These are phyloP conservation scores for Drosophila paracracens DNA, from an alignment of 2,888 invertebrate species.

Conservation along the genomic window DNA sequence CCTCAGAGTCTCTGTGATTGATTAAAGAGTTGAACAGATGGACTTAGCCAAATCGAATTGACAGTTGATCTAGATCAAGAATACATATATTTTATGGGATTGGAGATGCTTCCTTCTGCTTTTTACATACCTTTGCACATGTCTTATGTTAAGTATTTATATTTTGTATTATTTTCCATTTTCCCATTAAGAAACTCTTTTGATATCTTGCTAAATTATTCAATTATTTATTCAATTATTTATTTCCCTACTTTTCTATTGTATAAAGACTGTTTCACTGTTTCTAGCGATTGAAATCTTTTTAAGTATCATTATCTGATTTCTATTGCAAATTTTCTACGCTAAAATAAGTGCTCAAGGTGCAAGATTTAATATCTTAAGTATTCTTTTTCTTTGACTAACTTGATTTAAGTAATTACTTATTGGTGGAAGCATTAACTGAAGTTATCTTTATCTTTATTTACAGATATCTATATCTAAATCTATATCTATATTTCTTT, in stretches of 20 bases:
- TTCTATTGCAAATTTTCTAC: neutral
- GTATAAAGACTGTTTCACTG: rapidly evolving
- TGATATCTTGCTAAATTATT: neutral
- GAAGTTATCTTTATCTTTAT: no score
- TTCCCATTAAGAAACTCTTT: neutral
- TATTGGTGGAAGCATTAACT: neutral
- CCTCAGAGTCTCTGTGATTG: neutral
- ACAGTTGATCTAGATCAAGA: neutral
- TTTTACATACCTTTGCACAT: neutral
- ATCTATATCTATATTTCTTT: neutral
- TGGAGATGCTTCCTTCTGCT: neutral
- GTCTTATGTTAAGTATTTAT: neutral
- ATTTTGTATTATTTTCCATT: neutral
- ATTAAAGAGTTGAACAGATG: neutral
- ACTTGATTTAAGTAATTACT: neutral
- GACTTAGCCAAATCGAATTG: neutral
- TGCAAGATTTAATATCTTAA: neutral
- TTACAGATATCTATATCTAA: neutral
- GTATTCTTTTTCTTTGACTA: neutral
- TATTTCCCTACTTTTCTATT: neutral
- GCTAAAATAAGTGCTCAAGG: neutral
- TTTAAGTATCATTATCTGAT: neutral
- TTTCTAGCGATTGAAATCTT: neutral
- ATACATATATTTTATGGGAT: neutral
- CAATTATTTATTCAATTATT: no score